A percentile compares a stretch with the other conserved stretches of the same genome.
Conservation (phyloP, 2,797 vertebrate genomes). For the Eutrigla gurnardus region DNA sequence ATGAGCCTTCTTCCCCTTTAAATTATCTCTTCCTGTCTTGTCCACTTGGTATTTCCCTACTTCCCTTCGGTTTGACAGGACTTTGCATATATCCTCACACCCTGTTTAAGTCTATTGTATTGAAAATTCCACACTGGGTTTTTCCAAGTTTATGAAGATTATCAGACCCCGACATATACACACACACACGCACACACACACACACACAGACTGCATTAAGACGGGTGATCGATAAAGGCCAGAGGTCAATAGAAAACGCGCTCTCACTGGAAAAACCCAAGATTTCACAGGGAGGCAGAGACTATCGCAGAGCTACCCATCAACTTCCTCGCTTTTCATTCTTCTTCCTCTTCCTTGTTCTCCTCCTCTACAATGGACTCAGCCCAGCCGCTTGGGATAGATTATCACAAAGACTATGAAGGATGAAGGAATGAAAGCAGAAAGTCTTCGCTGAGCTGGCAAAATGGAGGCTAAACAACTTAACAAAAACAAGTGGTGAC, state of each 20-base stretch:
- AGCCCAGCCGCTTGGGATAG: conserved; percentile 33
- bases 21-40: conserved; percentile 46
- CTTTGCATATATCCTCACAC: conserved; percentile 22
- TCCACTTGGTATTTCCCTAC: conserved; percentile 38
- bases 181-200: conserved; percentile 34
- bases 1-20: conserved; percentile 52
- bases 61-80: conserved; percentile 34
- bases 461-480: conserved; percentile 19
- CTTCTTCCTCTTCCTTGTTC: conserved; percentile 31
- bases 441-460: conserved; percentile 19
- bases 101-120: conserved; percentile 13
- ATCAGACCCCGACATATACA: conserved; percentile 31
- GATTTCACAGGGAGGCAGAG: conserved; percentile 51
- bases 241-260: conserved; percentile 67
- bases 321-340: conserved; percentile 30
- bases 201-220: conserved; percentile 63
- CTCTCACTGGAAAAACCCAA: conserved; percentile 62
- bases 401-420: conserved; percentile 57
- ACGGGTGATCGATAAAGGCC: conserved; percentile 57
- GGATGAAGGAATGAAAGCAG: conserved; percentile 29
- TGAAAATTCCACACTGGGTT: conserved; percentile 27
- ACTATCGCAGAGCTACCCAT: conserved; percentile 39
- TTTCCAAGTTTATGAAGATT: conserved; percentile 43
- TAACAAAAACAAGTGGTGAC: conserved; percentile 39
- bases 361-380: conserved; percentile 39